Base-by-base conservation (phyloP, 2,888 invertebrate genomes). In the Caenorhabditis zanzibari region DNA sequence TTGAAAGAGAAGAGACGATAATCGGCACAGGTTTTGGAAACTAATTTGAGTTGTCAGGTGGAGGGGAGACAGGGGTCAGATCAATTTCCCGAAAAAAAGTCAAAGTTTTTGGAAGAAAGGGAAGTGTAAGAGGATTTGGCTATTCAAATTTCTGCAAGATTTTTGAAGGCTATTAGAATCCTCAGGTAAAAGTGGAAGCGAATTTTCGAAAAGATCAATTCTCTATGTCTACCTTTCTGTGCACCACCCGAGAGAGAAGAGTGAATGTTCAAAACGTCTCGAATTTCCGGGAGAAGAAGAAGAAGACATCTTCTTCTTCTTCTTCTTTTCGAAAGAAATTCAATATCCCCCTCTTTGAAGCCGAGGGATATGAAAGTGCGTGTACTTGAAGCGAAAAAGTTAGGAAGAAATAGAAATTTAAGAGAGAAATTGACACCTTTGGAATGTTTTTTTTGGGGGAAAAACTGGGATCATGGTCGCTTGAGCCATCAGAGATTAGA, bases 41-140 rank as follows among this genome's bases (percentile, higher is more conserved):
- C 79, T 79, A 79, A 79, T 79, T 79, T 47, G 79, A 79, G 66
- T 64, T 79, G 79, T 72, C 79, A 79, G 54, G 64, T 79, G 54
- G 49, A n/a, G 14, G 28, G 14, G 26, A 16, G 44, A n/a, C n/a
- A n/a, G 59, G 59, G 58, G 32, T 22, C 32, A 28, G 72, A 28
- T 72, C 26, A 52, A 68, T 68, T 68, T 52, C 52, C 26, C 32
- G 32, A 32, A 22, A 64, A 47, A 56, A 56, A 32, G 12, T n/a
- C n/a, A n/a, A n/a, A n/a, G n/a, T n/a, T 26, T 64, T 44, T 64
- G 28, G 28, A 56, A 44, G 44, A n/a, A n/a, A n/a, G 44, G 16
- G 44, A 16, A 44, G 44, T 14, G 44, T 44, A 44, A 44, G 44
- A 14, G 44, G 44, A n/a, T 14, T 5, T 10, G n/a, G 52, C n/a